phyloP scores from a whole-genome alignment of 2,113 vertebrate species.

The Ciconia boyciana region DNA sequence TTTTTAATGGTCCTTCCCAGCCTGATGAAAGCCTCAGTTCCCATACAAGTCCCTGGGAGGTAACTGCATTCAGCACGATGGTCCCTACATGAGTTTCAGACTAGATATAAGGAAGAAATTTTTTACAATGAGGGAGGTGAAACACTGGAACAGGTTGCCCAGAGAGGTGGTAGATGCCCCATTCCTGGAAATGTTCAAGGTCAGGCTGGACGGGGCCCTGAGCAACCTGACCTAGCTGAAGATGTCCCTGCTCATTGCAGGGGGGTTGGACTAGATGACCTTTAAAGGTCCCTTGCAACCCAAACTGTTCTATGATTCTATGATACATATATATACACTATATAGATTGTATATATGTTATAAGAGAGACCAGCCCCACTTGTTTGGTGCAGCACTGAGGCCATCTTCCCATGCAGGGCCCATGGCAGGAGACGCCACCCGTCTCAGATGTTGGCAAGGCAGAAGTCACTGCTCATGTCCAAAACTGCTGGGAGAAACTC shows the following conservation, averaged over 20 bases:
- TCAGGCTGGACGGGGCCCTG: rapidly evolving
- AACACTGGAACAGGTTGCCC: too few species aligned
- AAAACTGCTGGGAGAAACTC: not conserved
- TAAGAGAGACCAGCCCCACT: not conserved
- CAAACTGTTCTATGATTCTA: not conserved
- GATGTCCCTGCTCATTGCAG: not conserved
- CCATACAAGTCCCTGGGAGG: not conserved
- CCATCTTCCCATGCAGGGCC: not conserved
- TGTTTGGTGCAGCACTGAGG: not conserved
- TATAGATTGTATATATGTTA: too few species aligned
- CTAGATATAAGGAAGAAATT: not conserved
- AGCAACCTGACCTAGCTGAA: not conserved
- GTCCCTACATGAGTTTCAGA: not conserved
- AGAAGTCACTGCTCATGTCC: not conserved
- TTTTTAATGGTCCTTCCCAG: not conserved
- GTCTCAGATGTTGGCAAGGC: not conserved
- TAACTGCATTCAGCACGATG: not conserved
- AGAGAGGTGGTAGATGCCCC: not conserved
- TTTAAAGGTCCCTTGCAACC: not conserved
- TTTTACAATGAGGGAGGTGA: not conserved
- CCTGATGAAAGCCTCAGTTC: not conserved
- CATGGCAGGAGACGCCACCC: rapidly evolving
- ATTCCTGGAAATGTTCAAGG: not conserved
- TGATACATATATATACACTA: rapidly evolving
- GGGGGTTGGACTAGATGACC: not conserved